Evolutionary conservation across 1,140 invertebrate species (phyloP).

Genomic region (Charaxes varanes): DNA sequence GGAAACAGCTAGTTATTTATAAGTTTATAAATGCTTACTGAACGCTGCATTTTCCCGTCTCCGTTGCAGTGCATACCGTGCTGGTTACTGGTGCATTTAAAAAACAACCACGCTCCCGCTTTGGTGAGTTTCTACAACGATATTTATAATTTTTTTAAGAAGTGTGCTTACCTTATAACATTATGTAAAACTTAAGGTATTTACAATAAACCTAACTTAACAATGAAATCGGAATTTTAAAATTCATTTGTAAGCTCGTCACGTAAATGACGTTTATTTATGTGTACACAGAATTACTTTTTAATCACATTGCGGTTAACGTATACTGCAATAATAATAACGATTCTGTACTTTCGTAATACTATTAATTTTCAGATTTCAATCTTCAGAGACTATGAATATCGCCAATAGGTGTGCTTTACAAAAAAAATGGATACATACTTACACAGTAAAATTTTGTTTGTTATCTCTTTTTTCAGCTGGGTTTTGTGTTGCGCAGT

Average conservation of each 20-base stretch:
- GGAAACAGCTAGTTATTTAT: background rate
- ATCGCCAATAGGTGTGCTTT: too few relatives aligned
- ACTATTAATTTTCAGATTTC: too few relatives aligned
- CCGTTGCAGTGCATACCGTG: slow-evolving; percentile 3
- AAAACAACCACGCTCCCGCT: slow-evolving; percentile 19
- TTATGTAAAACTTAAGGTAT: too few relatives aligned
- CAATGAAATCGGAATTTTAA: too few relatives aligned
- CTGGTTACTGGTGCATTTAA: slow-evolving; percentile 18
- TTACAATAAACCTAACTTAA: too few relatives aligned
- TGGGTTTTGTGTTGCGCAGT: background rate
- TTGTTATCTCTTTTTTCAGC: background rate
- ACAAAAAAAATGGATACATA: background rate
- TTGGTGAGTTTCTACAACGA: slow-evolving; percentile 18
- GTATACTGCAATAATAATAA: background rate
- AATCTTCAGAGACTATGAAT: too few relatives aligned
- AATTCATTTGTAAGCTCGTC: too few relatives aligned
- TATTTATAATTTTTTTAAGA: background rate
- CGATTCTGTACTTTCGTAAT: too few relatives aligned
- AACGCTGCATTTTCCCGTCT: slow-evolving; percentile 8
- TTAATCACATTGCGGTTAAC: too few relatives aligned
- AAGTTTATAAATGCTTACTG: slow-evolving; percentile 13
- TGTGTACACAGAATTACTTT: too few relatives aligned
- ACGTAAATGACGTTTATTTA: too few relatives aligned
- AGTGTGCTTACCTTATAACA: too few relatives aligned
- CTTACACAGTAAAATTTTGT: slow-evolving; percentile 1